Conservation (phyloP, 2,888 invertebrate species). For the Nudaria mundana region DNA sequence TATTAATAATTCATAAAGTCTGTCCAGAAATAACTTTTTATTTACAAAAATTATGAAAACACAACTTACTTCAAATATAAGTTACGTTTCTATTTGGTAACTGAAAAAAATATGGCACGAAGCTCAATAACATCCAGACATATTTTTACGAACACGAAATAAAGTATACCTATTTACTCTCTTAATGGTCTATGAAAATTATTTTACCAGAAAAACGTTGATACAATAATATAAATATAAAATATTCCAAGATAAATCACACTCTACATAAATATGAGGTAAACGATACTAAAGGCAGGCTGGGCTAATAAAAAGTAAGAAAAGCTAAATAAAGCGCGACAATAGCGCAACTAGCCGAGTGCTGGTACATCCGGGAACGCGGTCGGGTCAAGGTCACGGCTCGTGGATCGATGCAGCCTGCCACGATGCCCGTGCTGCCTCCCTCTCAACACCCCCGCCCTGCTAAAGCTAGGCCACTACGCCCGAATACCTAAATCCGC, state of each 20-base stretch:
- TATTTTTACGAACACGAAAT: neutral
- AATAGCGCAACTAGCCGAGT: constrained; percentile 69
- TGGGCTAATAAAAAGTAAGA: constrained; percentile 65
- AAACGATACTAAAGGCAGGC: constrained; percentile 46
- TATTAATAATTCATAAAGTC: constrained; percentile 45
- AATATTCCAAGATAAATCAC: too few species aligned
- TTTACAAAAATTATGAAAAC: neutral
- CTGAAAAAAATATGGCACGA: neutral
- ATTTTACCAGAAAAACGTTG: constrained; percentile 23
- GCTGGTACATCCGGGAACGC: constrained; percentile 76
- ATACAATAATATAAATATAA: too few species aligned
- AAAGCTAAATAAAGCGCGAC: constrained; percentile 64
- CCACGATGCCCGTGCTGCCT: constrained; percentile 65
- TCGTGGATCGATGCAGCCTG: constrained; percentile 84
- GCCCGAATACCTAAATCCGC: constrained; percentile 40
- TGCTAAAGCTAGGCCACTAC: constrained; percentile 39
- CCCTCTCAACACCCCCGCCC: constrained; percentile 41
- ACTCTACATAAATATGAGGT: constrained; percentile 40
- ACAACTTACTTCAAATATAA: neutral
- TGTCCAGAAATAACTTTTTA: constrained; percentile 10
- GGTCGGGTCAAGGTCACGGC: constrained; percentile 84
- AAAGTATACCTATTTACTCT: too few species aligned
- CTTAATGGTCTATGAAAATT: too few species aligned
- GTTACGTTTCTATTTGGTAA: neutral
- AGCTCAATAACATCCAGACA: neutral